A percentile compares a stretch with the other conserved stretches of the same genome.
These are phyloP conservation scores for Agelaius tricolor DNA, from an alignment of 2,113 vertebrate species.

Conservation along the genomic window DNA sequence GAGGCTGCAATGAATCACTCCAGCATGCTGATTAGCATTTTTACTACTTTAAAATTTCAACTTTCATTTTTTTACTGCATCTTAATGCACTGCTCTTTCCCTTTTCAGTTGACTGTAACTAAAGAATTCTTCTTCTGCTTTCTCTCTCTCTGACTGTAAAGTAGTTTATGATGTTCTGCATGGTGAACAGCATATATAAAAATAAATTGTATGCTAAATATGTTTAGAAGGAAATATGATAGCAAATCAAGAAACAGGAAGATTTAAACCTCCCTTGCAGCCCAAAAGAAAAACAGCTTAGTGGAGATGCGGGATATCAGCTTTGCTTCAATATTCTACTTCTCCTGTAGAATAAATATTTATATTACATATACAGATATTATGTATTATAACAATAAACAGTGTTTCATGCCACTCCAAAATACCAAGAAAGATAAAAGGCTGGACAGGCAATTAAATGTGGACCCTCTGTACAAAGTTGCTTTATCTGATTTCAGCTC, in stretches of 20 bases:
- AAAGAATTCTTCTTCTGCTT: constrained; percentile 25
- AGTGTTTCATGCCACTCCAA: background rate
- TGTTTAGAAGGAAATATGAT: constrained; percentile 4
- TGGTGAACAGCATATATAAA: constrained; percentile 10
- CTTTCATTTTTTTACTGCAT: constrained; percentile 28
- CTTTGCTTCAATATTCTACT: background rate
- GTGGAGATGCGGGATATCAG: background rate
- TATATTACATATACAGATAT: background rate
- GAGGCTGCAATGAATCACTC: constrained; percentile 25
- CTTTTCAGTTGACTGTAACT: constrained; percentile 7
- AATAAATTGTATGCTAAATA: constrained; percentile 43
- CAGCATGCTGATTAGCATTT: constrained; percentile 32
- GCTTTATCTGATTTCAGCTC: background rate
- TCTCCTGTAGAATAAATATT: background rate
- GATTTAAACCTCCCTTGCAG: constrained; percentile 9
- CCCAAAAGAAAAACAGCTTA: constrained; percentile 8
- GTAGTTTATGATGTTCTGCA: constrained; percentile 19
- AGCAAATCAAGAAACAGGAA: constrained; percentile 18
- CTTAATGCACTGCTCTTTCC: constrained; percentile 17
- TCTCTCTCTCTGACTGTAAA: constrained; percentile 14
- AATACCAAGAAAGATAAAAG: background rate
- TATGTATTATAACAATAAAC: background rate
- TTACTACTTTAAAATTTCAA: constrained; percentile 36
- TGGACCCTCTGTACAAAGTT: background rate
- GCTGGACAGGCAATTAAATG: background rate